phyloP scores from a whole-genome alignment of 2,888 invertebrate genomes.

The Miltochrista miniata region DNA sequence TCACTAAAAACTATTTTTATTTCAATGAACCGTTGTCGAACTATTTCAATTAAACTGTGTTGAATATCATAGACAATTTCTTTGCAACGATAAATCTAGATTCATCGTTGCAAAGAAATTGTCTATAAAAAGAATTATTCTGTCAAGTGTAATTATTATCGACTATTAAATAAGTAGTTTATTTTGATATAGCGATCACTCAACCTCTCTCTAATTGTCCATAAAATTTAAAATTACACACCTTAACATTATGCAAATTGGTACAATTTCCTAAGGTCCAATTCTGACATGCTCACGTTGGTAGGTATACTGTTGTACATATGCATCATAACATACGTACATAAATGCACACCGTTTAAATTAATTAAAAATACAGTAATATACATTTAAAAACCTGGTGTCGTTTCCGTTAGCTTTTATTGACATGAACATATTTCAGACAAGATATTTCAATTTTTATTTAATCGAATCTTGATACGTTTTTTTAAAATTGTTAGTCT shows the following conservation, averaged over 20 bases:
- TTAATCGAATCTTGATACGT: conserved; percentile 9
- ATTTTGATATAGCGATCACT: conserved; percentile 32
- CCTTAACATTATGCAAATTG: conserved; percentile 65
- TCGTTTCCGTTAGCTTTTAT: conserved; percentile 49
- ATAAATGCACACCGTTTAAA: conserved; percentile 22
- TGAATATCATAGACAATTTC: background rate
- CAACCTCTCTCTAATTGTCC: conserved; percentile 50
- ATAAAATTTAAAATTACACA: conserved; percentile 66
- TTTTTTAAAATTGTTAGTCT: background rate
- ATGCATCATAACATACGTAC: conserved; percentile 7
- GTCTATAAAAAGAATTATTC: background rate
- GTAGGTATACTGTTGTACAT: conserved; percentile 24
- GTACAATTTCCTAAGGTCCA: conserved; percentile 49
- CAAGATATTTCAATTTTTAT: conserved; percentile 17
- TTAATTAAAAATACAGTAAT: conserved; percentile 35
- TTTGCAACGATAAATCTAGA: conserved; percentile 2
- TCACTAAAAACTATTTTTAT: no score
- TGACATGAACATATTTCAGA: conserved; percentile 25
- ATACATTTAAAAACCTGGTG: conserved; percentile 36
- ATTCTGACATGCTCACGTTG: conserved; percentile 39
- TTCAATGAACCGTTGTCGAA: no score
- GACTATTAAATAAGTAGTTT: conserved; percentile 37
- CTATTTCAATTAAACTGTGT: background rate
- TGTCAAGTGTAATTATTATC: conserved; percentile 20
- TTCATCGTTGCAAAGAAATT: background rate